Percentiles rank a stretch among this genome's conserved stretches.
These are phyloP conservation scores for Thamnaconus septentrionalis DNA, from an alignment of 2,113 vertebrate species.

Conservation along the genomic window DNA sequence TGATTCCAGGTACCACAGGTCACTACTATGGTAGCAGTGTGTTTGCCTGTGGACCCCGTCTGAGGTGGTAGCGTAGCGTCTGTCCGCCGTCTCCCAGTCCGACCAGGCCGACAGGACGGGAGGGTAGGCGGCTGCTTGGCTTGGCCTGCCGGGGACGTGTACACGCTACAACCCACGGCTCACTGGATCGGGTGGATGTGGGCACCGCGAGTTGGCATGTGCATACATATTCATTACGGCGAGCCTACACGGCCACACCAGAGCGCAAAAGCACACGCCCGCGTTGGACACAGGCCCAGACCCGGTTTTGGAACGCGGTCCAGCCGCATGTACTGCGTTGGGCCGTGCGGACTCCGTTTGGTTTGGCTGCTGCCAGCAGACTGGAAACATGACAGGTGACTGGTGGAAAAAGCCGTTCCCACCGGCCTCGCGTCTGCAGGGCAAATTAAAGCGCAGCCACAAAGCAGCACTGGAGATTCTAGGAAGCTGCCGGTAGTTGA, in stretches of 20 bases:
- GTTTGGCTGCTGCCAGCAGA: constrained; percentile 65
- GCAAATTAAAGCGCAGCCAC: constrained; percentile 13
- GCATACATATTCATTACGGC: constrained; percentile 48
- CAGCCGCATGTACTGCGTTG: constrained; percentile 66
- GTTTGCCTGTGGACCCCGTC: too few species aligned
- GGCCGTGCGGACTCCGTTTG: constrained; percentile 62
- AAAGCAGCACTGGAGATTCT: too few species aligned
- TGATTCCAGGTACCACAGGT: too few species aligned
- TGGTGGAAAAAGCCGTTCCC: constrained; percentile 68
- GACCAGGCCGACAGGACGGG: constrained; percentile 30
- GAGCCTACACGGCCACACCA: constrained; percentile 34
- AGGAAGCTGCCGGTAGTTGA: too few species aligned
- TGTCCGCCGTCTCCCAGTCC: constrained; percentile 33
- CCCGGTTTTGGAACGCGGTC: constrained; percentile 51
- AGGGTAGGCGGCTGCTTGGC: constrained; percentile 52
- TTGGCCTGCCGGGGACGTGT: constrained; percentile 37
- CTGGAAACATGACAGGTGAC: constrained; percentile 69
- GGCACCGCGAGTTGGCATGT: constrained; percentile 54
- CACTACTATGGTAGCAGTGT: too few species aligned
- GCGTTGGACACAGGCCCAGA: constrained; percentile 67
- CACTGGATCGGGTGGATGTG: constrained; percentile 57
- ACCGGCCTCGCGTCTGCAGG: constrained; percentile 47
- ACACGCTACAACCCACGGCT: constrained; percentile 19
- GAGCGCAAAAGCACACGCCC: constrained; percentile 8
- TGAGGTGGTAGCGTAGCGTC: neutral